A percentile compares a stretch with the other conserved stretches of the same genome.
These are phyloP conservation scores for Digitonthophagus gazella DNA, from an alignment of 2,888 invertebrate genomes.

Conservation along the genomic window DNA sequence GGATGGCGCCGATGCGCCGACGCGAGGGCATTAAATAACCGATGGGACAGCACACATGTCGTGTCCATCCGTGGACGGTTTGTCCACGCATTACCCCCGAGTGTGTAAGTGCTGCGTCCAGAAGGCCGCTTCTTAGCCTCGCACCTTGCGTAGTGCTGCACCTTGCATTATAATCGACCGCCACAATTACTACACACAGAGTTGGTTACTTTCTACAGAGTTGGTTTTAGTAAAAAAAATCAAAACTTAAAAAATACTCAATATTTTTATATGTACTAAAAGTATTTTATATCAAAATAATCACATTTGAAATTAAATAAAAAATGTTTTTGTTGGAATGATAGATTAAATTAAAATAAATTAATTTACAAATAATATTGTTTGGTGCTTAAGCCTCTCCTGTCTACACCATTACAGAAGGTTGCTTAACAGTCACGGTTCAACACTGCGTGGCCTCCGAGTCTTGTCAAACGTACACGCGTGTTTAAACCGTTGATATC, in stretches of 20 bases:
- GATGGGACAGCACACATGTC: neutral
- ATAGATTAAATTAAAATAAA: neutral
- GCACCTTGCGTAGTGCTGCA: slow-evolving; percentile 35
- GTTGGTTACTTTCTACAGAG: slow-evolving; percentile 16
- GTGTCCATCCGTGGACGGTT: neutral
- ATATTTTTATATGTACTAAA: no score
- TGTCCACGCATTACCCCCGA: neutral
- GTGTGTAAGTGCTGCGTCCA: neutral
- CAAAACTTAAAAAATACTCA: neutral
- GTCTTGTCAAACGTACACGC: slow-evolving; percentile 22
- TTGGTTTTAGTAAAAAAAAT: slow-evolving; percentile 18
- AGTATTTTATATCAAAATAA: no score
- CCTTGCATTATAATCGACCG: slow-evolving; percentile 34
- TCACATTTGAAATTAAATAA: no score
- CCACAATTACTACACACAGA: slow-evolving; percentile 11
- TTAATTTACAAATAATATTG: neutral
- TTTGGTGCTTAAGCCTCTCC: neutral
- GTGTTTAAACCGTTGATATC: slow-evolving; percentile 30
- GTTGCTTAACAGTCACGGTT: neutral
- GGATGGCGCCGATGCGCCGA: neutral
- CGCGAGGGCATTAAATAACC: neutral
- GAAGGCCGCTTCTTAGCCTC: neutral
- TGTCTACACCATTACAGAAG: neutral
- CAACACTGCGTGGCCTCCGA: neutral
- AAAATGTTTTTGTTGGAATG: no score